These are phyloP conservation scores for Argopecten irradians DNA, from an alignment of 1,140 invertebrate species.

Conservation along the genomic window DNA sequence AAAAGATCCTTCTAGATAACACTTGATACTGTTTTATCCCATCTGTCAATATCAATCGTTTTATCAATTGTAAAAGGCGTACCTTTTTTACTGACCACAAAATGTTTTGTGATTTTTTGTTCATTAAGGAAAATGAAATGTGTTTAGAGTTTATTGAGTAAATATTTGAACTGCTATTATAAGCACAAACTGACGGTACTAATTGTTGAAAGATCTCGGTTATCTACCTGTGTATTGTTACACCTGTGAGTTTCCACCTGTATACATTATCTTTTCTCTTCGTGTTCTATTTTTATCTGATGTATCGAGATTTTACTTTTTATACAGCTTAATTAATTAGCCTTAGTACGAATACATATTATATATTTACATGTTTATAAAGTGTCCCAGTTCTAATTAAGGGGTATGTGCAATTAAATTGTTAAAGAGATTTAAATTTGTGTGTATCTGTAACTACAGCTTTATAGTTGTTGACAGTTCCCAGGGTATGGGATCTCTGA, in stretches of 20 bases:
- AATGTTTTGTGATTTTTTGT: too few species aligned
- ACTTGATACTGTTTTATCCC: background rate
- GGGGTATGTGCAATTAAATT: conserved; percentile 15
- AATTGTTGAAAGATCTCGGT: too few species aligned
- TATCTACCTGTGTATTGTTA: too few species aligned
- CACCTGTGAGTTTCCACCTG: too few species aligned
- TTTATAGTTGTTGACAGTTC: background rate
- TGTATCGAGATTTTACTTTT: background rate
- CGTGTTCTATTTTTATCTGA: background rate
- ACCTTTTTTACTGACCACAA: too few species aligned
- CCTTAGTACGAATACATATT: background rate
- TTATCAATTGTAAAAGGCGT: too few species aligned
- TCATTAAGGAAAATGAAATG: too few species aligned
- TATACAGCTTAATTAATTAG: background rate
- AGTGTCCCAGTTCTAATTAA: background rate
- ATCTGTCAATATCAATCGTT: background rate
- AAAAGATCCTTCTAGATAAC: too few species aligned
- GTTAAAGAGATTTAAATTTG: background rate
- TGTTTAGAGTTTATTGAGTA: too few species aligned
- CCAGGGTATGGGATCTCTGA: background rate
- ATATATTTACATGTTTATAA: background rate
- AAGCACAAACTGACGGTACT: too few species aligned
- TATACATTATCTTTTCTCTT: background rate
- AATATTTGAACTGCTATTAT: too few species aligned
- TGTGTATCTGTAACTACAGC: background rate